Conservation (phyloP, 1,140 invertebrate genomes). For the Subanguina moxae region DNA sequence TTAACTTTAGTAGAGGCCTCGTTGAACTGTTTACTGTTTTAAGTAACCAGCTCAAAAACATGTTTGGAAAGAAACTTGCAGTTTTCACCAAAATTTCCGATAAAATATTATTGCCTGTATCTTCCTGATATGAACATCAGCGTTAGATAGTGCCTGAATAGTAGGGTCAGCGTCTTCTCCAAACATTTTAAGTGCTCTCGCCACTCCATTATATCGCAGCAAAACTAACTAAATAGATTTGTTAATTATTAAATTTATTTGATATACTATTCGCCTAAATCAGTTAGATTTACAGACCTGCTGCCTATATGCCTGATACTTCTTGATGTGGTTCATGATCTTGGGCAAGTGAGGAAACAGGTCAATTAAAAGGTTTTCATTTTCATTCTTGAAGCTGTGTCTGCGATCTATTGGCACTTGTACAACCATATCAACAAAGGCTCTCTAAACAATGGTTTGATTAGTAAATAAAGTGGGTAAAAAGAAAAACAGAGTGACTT, state of each 20-base stretch:
- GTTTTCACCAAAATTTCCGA: not conserved
- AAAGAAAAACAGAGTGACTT: too few relatives aligned
- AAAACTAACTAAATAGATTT: slow-evolving; percentile 42
- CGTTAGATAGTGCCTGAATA: slow-evolving; percentile 43
- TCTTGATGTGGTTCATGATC: slow-evolving; percentile 53
- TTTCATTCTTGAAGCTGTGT: slow-evolving; percentile 48
- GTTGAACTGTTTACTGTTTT: too few relatives aligned
- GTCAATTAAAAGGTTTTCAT: slow-evolving; percentile 36
- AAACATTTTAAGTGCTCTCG: slow-evolving; percentile 40
- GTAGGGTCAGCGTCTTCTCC: slow-evolving; percentile 46
- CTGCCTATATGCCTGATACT: slow-evolving; percentile 54
- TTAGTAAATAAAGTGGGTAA: not conserved
- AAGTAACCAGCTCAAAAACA: too few relatives aligned
- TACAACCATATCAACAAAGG: slow-evolving; percentile 54
- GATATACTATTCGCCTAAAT: not conserved
- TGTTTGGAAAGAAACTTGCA: not conserved
- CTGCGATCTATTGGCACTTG: slow-evolving; percentile 49
- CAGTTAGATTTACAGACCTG: slow-evolving; percentile 35
- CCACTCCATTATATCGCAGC: slow-evolving; percentile 47
- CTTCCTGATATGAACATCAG: slow-evolving; percentile 45
- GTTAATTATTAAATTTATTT: not conserved
- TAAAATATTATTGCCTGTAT: slow-evolving; percentile 36
- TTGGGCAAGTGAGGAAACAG: slow-evolving; percentile 32
- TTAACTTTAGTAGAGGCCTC: too few relatives aligned
- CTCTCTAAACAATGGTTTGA: slow-evolving; percentile 33